phyloP scores from a whole-genome alignment of 2,113 vertebrate species.

The Acrocephalus kingi region DNA sequence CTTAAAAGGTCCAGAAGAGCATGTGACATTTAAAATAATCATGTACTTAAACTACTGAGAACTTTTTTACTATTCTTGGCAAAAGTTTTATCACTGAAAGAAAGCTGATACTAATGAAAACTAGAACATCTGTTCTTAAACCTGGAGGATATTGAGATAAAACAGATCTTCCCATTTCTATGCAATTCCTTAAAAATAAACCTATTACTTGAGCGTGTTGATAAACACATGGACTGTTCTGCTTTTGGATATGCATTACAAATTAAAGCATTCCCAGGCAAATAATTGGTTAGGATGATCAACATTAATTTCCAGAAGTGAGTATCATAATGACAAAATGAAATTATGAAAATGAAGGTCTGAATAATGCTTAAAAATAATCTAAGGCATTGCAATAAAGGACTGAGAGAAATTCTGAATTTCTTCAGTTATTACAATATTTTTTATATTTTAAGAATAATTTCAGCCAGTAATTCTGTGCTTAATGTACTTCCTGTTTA shows the following conservation, averaged over 20 bases:
- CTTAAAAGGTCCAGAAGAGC: not conserved
- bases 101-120: slow-evolving; percentile 7
- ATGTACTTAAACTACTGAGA: not conserved
- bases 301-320: not conserved
- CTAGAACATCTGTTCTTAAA: slow-evolving; percentile 1
- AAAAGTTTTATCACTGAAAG: not conserved
- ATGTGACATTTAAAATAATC: slow-evolving; percentile 13
- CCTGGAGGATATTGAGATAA: not conserved
- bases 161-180: not conserved
- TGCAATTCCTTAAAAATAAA: not conserved
- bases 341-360: not conserved
- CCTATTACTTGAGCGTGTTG: not conserved
- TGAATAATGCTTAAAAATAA: not conserved
- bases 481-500: not conserved
- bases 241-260: not conserved
- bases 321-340: not conserved
- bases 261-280: not conserved
- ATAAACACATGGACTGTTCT: not conserved
- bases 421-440: not conserved
- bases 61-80: slow-evolving; percentile 9
- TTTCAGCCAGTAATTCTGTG: not conserved
- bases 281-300: not conserved
- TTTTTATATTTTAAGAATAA: not conserved
- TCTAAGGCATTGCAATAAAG: not conserved
- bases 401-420: not conserved